Percentiles rank a stretch among this genome's conserved stretches.
Conservation (phyloP, 2,113 vertebrate genomes). For the Leptocoma aspasia region DNA sequence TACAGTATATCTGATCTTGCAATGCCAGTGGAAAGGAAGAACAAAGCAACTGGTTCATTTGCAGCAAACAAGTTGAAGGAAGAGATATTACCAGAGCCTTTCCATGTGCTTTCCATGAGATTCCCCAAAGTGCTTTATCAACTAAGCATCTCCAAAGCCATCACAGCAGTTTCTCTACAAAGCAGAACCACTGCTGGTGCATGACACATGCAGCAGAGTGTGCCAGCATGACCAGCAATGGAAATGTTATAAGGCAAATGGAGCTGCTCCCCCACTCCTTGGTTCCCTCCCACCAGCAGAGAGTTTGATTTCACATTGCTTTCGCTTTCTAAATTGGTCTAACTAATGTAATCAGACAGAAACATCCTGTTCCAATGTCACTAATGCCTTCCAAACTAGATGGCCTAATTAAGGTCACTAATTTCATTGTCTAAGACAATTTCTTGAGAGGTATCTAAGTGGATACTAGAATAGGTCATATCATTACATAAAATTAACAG, state of each 20-base stretch:
- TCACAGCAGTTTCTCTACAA: not conserved
- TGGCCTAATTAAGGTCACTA: not conserved
- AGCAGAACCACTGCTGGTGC: not conserved
- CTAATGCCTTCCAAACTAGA: not conserved
- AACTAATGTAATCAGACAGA: constrained; percentile 3
- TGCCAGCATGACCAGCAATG: not conserved
- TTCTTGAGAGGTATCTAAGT: not conserved
- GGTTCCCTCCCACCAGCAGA: not conserved
- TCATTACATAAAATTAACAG: not conserved
- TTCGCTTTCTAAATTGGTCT: constrained; percentile 1
- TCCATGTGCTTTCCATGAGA: not conserved
- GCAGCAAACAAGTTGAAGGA: not conserved
- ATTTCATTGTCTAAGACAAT: not conserved
- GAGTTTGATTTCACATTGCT: not conserved
- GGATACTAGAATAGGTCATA: not conserved
- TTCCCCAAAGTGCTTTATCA: not conserved
- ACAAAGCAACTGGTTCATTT: not conserved
- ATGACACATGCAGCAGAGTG: not conserved
- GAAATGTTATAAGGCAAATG: not conserved
- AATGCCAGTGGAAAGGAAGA: not conserved
- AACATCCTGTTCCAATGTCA: not conserved
- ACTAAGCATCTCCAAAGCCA: not conserved
- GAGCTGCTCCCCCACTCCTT: not conserved
- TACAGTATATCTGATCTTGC: not conserved
- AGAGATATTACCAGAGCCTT: not conserved